Percentiles rank a stretch among this genome's conserved stretches.
These are phyloP conservation scores for Epinephelus lanceolatus DNA, from an alignment of 2,113 vertebrate species.

Conservation along the genomic window DNA sequence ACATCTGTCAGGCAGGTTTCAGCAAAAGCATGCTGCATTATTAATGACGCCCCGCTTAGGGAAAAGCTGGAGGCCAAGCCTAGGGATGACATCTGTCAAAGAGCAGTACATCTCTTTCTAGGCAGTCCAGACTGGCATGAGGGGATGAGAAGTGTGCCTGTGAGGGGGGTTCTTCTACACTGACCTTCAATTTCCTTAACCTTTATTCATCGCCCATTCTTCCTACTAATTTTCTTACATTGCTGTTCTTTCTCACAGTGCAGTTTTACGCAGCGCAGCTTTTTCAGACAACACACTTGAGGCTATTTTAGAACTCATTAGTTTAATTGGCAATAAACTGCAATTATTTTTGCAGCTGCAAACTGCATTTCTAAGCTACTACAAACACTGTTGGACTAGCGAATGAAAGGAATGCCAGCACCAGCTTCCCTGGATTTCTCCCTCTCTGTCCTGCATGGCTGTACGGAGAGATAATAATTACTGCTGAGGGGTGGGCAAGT, in stretches of 20 bases:
- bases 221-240: slow-evolving; percentile 42
- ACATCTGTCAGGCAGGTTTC: slow-evolving; percentile 80
- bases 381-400: slow-evolving; percentile 60
- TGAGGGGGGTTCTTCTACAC: slow-evolving; percentile 15
- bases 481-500: slow-evolving; percentile 64
- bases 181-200: slow-evolving; percentile 61
- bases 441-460: slow-evolving; percentile 45
- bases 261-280: slow-evolving; percentile 53
- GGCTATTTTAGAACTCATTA: slow-evolving; percentile 86
- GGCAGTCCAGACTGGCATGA: slow-evolving; percentile 25
- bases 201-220: slow-evolving; percentile 41
- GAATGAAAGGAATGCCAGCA: slow-evolving; percentile 68
- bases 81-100: slow-evolving; percentile 69
- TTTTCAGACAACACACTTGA: slow-evolving; percentile 79
- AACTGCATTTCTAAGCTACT: slow-evolving; percentile 67
- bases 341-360: slow-evolving; percentile 84
- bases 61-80: slow-evolving; percentile 76
- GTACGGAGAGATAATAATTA: slow-evolving; percentile 77
- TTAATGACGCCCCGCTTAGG: slow-evolving; percentile 67
- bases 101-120: slow-evolving; percentile 57
- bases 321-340: slow-evolving; percentile 87
- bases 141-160: slow-evolving; percentile 1
- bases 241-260: slow-evolving; percentile 26
- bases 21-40: slow-evolving; percentile 76
- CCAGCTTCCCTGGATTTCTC: slow-evolving; percentile 59